Percentiles rank a stretch among this genome's conserved stretches.
These are phyloP conservation scores for Cynopterus sphinx DNA, from an alignment of 2,797 vertebrate genomes.

Conservation along the genomic window DNA sequence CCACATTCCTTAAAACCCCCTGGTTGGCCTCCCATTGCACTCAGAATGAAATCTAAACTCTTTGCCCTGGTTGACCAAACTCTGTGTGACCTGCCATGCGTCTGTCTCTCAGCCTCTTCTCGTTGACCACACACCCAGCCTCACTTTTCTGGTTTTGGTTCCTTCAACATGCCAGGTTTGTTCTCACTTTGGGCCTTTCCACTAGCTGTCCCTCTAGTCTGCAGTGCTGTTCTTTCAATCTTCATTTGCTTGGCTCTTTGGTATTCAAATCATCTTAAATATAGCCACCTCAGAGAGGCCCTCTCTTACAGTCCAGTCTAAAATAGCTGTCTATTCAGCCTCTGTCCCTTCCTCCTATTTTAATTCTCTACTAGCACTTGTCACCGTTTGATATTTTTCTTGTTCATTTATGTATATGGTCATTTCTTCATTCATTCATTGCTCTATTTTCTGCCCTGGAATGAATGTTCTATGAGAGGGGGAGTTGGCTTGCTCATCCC, in stretches of 20 bases:
- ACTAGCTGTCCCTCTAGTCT: neutral
- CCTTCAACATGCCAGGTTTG: neutral
- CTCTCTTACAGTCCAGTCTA: neutral
- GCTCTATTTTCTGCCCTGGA: neutral
- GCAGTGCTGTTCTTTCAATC: neutral
- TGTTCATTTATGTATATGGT: neutral
- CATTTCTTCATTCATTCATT: neutral
- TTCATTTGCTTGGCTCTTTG: neutral
- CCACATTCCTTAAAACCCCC: neutral
- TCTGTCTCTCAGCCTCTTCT: neutral
- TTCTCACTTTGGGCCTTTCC: neutral
- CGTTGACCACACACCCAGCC: neutral
- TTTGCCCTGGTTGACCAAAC: neutral
- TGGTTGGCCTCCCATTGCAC: neutral
- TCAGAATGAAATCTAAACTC: neutral
- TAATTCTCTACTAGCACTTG: neutral
- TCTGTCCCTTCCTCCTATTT: slow-evolving; percentile 28
- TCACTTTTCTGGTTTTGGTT: neutral
- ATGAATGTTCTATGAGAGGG: neutral
- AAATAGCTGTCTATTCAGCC: neutral
- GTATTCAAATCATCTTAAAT: slow-evolving; percentile 27
- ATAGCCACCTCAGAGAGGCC: neutral
- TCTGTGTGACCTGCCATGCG: neutral
- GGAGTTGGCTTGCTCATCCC: neutral
- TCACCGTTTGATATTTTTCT: neutral